phyloP scores from a whole-genome alignment of 2,888 invertebrate species.

The Marronus borbonicus region DNA sequence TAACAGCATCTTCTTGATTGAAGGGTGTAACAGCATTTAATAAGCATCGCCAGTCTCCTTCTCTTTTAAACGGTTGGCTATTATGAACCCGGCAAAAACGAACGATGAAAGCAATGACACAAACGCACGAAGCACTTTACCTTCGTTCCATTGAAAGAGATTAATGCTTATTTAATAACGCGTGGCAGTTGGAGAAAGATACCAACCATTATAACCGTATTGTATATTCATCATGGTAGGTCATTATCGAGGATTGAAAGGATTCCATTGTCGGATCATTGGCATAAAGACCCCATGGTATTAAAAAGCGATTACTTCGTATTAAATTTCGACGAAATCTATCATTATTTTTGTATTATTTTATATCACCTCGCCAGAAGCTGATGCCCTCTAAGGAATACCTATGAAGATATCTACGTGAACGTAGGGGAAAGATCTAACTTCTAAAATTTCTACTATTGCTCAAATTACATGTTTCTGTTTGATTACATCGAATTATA shows the following conservation, averaged over 20 bases:
- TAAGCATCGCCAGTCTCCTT: neutral
- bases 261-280: neutral
- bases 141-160: neutral
- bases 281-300: neutral
- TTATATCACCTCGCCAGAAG: neutral
- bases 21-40: no score
- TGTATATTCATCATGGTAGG: neutral
- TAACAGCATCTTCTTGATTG: no score
- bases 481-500: no score
- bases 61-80: neutral
- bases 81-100: neutral
- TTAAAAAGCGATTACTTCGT: slow-evolving; percentile 19
- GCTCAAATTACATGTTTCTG: no score
- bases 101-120: neutral
- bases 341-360: slow-evolving; percentile 10
- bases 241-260: neutral
- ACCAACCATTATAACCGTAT: neutral
- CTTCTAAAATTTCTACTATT: no score
- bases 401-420: no score
- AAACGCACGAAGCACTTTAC: neutral
- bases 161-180: slow-evolving; percentile 28
- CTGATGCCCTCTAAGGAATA: no score
- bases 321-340: slow-evolving; percentile 4
- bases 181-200: neutral
- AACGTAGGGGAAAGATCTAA: no score